These are phyloP conservation scores for Acridotheres tristis DNA, from an alignment of 2,797 vertebrate species.

Conservation along the genomic window DNA sequence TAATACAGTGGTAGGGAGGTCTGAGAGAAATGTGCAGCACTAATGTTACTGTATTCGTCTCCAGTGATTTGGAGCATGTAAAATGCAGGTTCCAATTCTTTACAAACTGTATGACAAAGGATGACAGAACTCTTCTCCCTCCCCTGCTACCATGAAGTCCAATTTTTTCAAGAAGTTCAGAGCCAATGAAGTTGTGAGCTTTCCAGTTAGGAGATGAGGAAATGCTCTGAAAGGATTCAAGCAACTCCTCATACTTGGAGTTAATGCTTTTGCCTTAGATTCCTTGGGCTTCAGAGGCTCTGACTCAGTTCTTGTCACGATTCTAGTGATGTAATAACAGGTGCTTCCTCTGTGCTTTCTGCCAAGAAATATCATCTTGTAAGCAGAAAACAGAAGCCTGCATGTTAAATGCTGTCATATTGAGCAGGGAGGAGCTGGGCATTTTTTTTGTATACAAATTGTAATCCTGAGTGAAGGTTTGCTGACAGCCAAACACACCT, in stretches of 20 bases:
- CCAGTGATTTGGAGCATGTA: neutral
- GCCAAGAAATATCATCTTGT: conserved; percentile 26
- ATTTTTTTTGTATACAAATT: neutral
- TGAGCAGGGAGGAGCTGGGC: neutral
- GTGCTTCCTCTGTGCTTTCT: conserved; percentile 24
- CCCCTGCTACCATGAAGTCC: neutral
- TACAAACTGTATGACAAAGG: neutral
- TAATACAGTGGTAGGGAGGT: neutral
- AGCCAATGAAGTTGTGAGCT: neutral
- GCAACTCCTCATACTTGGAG: neutral
- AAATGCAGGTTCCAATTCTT: neutral
- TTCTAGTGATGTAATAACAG: conserved; percentile 39
- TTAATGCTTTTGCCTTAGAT: neutral
- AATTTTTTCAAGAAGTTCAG: neutral
- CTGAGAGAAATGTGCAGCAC: neutral
- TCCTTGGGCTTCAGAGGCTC: neutral
- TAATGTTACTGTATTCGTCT: neutral
- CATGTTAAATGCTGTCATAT: neutral
- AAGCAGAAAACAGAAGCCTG: neutral
- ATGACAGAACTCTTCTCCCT: neutral
- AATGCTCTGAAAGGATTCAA: neutral
- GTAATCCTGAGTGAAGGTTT: neutral
- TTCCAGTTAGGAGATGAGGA: neutral
- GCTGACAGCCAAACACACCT: neutral
- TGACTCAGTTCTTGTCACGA: conserved; percentile 18